Evolutionary conservation across 53 echinoderm and acorn worm species (phyloP).

Genomic region (Patiria pectinifera): DNA sequence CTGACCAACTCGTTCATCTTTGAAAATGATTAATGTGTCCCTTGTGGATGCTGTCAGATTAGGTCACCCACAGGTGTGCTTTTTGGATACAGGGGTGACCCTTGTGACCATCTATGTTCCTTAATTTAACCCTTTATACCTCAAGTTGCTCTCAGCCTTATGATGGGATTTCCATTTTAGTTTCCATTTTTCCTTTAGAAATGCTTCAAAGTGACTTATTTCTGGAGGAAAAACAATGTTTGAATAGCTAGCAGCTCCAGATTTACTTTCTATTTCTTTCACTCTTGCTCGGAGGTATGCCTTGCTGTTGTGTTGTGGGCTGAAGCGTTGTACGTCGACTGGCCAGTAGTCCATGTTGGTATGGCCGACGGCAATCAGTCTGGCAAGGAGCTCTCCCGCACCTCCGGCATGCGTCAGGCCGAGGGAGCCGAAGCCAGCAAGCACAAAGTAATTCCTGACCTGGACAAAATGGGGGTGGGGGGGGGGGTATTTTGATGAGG

Average conservation of each 20-base stretch:
- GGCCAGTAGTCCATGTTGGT: conserved; percentile 73
- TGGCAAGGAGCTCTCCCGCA: conserved; percentile 79
- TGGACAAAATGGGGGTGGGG: conserved; percentile 17
- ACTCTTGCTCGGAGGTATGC: conserved; percentile 81
- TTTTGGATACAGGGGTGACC: too few species aligned
- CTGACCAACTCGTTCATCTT: too few species aligned
- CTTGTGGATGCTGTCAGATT: too few species aligned
- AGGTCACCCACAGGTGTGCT: too few species aligned
- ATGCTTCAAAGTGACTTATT: not conserved
- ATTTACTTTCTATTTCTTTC: conserved; percentile 84
- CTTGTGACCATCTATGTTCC: too few species aligned
- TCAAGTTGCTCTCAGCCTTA: too few species aligned
- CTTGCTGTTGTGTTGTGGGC: conserved; percentile 87
- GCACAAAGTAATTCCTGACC: conserved; percentile 87
- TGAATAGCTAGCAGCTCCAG: not conserved
- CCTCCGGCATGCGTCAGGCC: conserved; percentile 81
- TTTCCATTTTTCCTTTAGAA: too few species aligned
- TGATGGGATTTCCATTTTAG: too few species aligned
- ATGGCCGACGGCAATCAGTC: conserved; percentile 81
- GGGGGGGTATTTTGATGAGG: too few species aligned
- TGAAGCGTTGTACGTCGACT: conserved; percentile 80
- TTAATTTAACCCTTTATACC: too few species aligned
- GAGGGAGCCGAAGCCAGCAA: conserved; percentile 81
- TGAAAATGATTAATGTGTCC: too few species aligned
- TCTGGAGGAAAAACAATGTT: not conserved